A percentile compares a stretch with the other conserved stretches of the same genome.
phyloP scores from a whole-genome alignment of 1,140 invertebrate species.

The Caenorhabditis inopinata region DNA sequence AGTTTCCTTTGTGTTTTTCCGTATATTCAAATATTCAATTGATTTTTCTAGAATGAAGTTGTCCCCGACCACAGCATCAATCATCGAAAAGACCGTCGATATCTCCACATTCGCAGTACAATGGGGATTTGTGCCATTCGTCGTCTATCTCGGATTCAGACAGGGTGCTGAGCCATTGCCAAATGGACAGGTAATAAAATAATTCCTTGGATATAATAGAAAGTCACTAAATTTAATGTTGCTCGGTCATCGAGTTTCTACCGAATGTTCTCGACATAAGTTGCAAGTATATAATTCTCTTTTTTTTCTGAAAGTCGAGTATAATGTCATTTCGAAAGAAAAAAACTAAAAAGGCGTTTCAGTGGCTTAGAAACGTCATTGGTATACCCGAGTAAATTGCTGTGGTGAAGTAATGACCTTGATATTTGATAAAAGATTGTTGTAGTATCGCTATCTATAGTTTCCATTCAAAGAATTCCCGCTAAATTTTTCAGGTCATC shows the following conservation, averaged over 20 bases:
- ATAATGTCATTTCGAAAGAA: too few relatives aligned
- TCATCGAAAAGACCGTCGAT: conserved; percentile 39
- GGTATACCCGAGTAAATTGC: too few relatives aligned
- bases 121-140: conserved; percentile 47
- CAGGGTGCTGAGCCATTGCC: conserved; percentile 42
- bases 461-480: background rate
- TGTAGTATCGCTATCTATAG: background rate
- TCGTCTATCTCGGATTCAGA: conserved; percentile 45
- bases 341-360: too few relatives aligned
- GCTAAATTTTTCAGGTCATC: conserved; percentile 20
- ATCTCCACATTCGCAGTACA: conserved; percentile 35
- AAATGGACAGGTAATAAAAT: conserved; percentile 33
- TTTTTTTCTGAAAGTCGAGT: too few relatives aligned
- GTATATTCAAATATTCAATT: too few relatives aligned
- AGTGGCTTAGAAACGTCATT: too few relatives aligned
- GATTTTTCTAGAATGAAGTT: conserved; percentile 20
- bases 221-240: too few relatives aligned
- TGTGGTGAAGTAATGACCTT: background rate
- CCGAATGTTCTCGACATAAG: too few relatives aligned
- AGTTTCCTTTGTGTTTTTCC: background rate
- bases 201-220: background rate
- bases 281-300: too few relatives aligned
- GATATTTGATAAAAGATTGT: background rate
- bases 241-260: too few relatives aligned
- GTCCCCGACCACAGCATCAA: conserved; percentile 11